Percentiles rank a stretch among this genome's conserved stretches.
Evolutionary conservation across 1,140 invertebrate species (phyloP).

Genomic region (Caenorhabditis tropicalis): DNA sequence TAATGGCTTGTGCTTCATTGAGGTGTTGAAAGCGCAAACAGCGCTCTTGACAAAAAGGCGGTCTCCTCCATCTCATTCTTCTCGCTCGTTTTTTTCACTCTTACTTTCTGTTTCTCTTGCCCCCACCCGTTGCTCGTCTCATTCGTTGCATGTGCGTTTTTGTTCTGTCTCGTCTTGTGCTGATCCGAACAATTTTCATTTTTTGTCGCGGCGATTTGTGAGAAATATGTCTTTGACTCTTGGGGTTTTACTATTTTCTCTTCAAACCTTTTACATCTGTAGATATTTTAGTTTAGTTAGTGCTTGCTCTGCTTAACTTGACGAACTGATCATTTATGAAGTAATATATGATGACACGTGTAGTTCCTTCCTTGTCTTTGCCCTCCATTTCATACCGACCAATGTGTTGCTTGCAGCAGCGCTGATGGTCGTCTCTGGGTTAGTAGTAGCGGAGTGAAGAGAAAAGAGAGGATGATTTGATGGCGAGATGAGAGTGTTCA

Average conservation of each 20-base stretch:
- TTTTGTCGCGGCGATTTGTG: conserved; percentile 38
- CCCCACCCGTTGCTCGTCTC: conserved; percentile 17
- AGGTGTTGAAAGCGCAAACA: conserved; percentile 44
- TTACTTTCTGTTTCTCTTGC: conserved; percentile 33
- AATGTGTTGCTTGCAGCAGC: conserved; percentile 27
- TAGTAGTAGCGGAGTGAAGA: conserved; percentile 33
- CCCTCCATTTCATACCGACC: conserved; percentile 19
- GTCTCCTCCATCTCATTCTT: conserved; percentile 33
- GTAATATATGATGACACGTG: not conserved
- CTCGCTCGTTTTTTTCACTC: conserved; percentile 17
- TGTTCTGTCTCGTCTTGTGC: conserved; percentile 1
- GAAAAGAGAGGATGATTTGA: conserved; percentile 33
- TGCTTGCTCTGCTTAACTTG: not conserved
- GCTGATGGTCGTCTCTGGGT: conserved; percentile 26
- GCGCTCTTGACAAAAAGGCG: conserved; percentile 38
- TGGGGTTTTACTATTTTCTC: not conserved
- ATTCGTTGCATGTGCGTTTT: conserved; percentile 34
- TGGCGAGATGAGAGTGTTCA: conserved; percentile 37
- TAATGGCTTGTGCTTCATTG: conserved; percentile 39
- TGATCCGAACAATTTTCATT: conserved; percentile 44
- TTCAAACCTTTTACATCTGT: not conserved
- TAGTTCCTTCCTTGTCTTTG: conserved; percentile 7
- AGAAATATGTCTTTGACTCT: conserved; percentile 26
- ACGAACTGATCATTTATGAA: not conserved
- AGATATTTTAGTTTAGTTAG: not conserved